phyloP scores from a whole-genome alignment of 1,140 invertebrate species.

The Panagrolaimus sp. region DNA sequence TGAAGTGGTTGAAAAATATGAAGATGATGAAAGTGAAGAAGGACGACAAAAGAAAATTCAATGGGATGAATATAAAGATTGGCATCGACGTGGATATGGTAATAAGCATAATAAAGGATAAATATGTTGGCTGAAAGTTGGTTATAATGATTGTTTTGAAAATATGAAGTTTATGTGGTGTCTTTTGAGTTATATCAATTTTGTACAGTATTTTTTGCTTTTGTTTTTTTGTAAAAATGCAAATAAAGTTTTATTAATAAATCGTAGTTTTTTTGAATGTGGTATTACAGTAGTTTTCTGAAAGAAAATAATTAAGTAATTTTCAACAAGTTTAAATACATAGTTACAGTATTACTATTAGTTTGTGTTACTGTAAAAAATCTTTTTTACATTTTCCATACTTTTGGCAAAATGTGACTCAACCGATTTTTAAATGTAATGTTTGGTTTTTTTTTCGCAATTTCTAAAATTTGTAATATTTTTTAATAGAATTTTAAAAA shows the following conservation, averaged over 20 bases:
- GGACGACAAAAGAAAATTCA: slow-evolving; percentile 72
- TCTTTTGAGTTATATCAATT: neutral
- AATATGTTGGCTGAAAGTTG: slow-evolving; percentile 8
- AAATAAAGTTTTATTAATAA: no score
- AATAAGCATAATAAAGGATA: slow-evolving; percentile 76
- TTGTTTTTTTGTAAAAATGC: slow-evolving; percentile 5
- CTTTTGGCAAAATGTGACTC: no score
- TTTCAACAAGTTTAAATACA: no score
- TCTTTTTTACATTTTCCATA: no score
- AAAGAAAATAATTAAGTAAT: no score
- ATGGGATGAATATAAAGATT: slow-evolving; percentile 86
- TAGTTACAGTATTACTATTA: no score
- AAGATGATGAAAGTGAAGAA: slow-evolving; percentile 67
- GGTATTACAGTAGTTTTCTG: no score
- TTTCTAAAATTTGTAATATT: neutral
- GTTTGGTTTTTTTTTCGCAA: no score
- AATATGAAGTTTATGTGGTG: neutral
- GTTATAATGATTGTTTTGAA: no score
- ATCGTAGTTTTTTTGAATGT: no score
- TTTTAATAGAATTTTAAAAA: slow-evolving; percentile 19
- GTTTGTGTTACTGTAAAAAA: neutral
- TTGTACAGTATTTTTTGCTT: slow-evolving; percentile 10
- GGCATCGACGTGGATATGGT: slow-evolving; percentile 77
- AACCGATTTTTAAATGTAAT: no score
- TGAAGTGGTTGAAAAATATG: slow-evolving; percentile 54